Percentiles rank a stretch among this genome's conserved stretches.
Conservation (phyloP, 2,113 vertebrate species). For the Falcunculus frontatus region DNA sequence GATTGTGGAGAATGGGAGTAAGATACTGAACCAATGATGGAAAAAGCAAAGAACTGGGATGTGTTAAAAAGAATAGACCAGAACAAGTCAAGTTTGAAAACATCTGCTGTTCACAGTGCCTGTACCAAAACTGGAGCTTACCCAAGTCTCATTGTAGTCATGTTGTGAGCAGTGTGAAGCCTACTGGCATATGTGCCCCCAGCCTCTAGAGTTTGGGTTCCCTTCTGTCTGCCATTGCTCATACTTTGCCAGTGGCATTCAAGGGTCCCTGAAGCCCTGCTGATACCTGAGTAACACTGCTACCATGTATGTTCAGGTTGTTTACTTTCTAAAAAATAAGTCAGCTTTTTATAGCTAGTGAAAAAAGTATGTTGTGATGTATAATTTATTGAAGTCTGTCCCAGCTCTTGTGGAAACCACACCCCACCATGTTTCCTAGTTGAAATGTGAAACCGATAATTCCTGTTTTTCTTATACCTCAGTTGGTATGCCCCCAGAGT, state of each 20-base stretch:
- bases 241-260: background rate
- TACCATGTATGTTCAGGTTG: background rate
- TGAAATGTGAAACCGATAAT: background rate
- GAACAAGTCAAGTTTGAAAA: background rate
- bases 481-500: background rate
- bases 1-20: background rate
- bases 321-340: background rate
- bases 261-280: background rate
- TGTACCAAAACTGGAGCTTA: background rate
- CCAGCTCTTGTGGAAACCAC: background rate
- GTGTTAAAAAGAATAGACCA: background rate
- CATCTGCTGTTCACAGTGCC: background rate
- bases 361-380: background rate
- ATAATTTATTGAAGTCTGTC: background rate
- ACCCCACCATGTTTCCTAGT: background rate
- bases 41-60: background rate
- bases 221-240: background rate
- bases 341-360: background rate
- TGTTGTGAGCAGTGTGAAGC: background rate
- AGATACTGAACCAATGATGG: background rate
- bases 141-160: background rate
- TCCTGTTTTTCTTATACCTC: background rate
- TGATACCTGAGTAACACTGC: background rate
- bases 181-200: background rate
- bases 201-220: background rate